phyloP scores from a whole-genome alignment of 2,888 invertebrate genomes.

The Saturnia japonica region DNA sequence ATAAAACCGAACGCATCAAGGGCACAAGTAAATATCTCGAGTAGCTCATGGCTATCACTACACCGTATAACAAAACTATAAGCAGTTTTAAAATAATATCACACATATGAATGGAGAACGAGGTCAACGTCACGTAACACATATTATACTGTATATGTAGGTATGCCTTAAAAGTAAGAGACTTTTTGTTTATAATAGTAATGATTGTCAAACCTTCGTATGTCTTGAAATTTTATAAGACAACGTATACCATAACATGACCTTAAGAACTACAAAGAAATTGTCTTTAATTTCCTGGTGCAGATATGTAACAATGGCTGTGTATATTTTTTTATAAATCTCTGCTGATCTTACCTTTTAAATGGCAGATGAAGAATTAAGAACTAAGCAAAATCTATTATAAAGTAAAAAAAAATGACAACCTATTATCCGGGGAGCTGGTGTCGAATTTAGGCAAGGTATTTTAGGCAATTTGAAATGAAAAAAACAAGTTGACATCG shows the following conservation, averaged over 20 bases:
- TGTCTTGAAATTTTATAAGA: too few relatives aligned
- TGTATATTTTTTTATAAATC: not conserved
- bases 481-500: too few relatives aligned
- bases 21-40: not conserved
- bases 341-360: not conserved
- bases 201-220: too few relatives aligned
- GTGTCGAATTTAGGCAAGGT: too few relatives aligned
- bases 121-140: not conserved
- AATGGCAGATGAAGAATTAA: not conserved
- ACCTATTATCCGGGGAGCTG: too few relatives aligned
- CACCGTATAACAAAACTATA: not conserved
- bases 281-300: not conserved
- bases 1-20: constrained; percentile 14
- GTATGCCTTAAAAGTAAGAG: too few relatives aligned
- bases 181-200: too few relatives aligned
- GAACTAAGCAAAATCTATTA: not conserved
- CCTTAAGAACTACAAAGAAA: not conserved
- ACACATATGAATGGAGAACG: not conserved
- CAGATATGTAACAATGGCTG: not conserved
- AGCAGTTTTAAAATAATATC: not conserved
- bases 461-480: too few relatives aligned
- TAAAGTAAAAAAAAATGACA: not conserved
- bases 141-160: not conserved
- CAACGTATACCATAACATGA: not conserved
- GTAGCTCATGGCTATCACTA: not conserved